phyloP scores from a whole-genome alignment of 2,113 vertebrate species.

The Varanus komodoensis region DNA sequence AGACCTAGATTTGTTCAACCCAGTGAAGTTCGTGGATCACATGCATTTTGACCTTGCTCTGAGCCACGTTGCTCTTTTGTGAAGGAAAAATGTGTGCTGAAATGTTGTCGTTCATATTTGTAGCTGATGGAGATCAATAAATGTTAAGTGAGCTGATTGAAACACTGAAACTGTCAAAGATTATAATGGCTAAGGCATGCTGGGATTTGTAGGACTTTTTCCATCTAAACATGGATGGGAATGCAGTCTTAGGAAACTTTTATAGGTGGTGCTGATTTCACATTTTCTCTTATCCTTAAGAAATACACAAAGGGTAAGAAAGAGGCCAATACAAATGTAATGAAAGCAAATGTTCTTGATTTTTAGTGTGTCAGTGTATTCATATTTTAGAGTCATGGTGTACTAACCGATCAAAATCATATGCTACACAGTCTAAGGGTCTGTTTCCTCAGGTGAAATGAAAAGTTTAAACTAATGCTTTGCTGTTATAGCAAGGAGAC shows the following conservation, averaged over 20 bases:
- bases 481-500: no score
- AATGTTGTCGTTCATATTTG: not conserved
- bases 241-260: not conserved
- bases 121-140: not conserved
- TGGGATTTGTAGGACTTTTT: no score
- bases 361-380: not conserved
- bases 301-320: not conserved
- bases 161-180: not conserved
- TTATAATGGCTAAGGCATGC: not conserved
- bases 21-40: not conserved
- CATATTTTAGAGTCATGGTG: not conserved
- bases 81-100: not conserved
- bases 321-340: not conserved
- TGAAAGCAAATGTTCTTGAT: not conserved
- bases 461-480: not conserved
- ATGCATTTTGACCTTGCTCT: not conserved
- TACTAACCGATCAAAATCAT: not conserved
- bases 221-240: no score
- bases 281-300: not conserved
- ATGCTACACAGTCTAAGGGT: not conserved
- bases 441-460: not conserved
- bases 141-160: not conserved
- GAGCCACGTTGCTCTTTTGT: not conserved
- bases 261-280: not conserved
- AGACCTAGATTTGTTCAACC: not conserved